Evolutionary conservation across 2,797 vertebrate species (phyloP).

Genomic region (Eulemur coronatus): DNA sequence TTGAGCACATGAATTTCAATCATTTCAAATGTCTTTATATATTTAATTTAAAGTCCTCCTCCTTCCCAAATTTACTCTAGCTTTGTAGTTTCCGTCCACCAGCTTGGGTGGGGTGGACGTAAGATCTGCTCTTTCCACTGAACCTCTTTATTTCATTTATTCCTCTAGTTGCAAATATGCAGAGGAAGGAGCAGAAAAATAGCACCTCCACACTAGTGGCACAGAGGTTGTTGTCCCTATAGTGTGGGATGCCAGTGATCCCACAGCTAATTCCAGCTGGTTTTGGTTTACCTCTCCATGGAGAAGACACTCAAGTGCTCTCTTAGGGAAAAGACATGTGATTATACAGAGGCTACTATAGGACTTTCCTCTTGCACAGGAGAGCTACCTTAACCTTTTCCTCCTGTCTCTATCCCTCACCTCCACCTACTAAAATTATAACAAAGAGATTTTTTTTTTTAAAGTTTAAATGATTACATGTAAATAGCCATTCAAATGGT

Average conservation of each 20-base stretch:
- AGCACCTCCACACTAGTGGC: background rate
- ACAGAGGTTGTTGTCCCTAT: background rate
- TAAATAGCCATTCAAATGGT: background rate
- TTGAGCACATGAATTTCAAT: conserved; percentile 36
- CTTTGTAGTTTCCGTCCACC: background rate
- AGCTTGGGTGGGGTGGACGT: background rate
- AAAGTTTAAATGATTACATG: background rate
- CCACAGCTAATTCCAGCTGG: background rate
- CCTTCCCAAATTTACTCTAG: background rate
- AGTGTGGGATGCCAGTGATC: background rate
- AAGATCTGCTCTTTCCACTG: background rate
- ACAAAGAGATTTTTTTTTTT: background rate
- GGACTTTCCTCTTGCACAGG: background rate
- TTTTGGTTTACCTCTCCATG: background rate
- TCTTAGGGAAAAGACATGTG: background rate
- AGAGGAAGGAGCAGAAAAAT: background rate
- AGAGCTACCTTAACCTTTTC: background rate
- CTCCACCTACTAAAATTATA: background rate
- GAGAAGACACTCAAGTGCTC: background rate
- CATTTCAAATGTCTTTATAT: conserved; percentile 8
- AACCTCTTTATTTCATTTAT: background rate
- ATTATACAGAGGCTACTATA: background rate
- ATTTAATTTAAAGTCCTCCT: conserved; percentile 14
- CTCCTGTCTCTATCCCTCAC: background rate
- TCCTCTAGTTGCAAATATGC: background rate